phyloP scores from a whole-genome alignment of 2,888 invertebrate genomes.

The Ceratothoa steindachneri region DNA sequence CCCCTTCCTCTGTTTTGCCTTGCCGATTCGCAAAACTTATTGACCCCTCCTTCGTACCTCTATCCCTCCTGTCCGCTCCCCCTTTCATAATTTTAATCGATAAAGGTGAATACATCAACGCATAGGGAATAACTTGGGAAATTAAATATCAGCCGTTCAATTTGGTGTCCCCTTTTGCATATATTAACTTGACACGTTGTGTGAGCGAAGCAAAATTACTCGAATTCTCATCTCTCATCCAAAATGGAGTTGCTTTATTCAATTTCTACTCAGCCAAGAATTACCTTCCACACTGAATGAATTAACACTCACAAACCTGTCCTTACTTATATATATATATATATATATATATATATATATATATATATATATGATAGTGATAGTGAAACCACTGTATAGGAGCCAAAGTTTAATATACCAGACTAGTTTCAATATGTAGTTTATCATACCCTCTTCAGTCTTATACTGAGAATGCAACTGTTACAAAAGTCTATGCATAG shows the following conservation, averaged over 20 bases:
- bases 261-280: not conserved
- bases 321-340: not conserved
- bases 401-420: too few relatives aligned
- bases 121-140: not conserved
- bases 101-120: too few relatives aligned
- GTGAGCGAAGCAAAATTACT: not conserved
- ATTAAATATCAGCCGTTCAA: not conserved
- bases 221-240: not conserved
- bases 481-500: too few relatives aligned
- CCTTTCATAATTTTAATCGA: too few relatives aligned
- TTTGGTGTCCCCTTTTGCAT: not conserved
- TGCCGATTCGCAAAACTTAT: too few relatives aligned
- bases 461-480: too few relatives aligned
- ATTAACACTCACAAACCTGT: not conserved
- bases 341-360: not conserved
- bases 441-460: too few relatives aligned
- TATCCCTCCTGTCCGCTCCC: too few relatives aligned
- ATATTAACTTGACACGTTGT: not conserved
- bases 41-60: too few relatives aligned
- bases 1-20: too few relatives aligned
- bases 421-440: too few relatives aligned
- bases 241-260: not conserved
- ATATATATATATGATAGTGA: not conserved
- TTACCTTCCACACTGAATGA: not conserved
- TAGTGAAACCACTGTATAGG: too few relatives aligned